Percentiles rank a stretch among this genome's conserved stretches.
Conservation (phyloP, 2,888 invertebrate genomes). For the Scaptodrosophila latifasciaeformis region DNA sequence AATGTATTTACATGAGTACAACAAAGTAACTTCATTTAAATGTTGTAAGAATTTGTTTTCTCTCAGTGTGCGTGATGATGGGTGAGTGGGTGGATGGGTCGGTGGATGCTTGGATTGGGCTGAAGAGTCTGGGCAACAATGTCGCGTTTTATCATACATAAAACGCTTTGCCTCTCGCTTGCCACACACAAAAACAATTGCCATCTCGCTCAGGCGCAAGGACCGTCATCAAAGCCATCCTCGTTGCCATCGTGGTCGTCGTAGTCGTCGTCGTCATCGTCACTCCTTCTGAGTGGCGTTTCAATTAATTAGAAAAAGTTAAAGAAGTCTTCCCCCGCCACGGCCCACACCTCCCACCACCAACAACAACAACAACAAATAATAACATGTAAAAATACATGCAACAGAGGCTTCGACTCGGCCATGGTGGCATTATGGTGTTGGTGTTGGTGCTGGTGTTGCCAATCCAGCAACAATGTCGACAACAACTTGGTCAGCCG, state of each 20-base stretch:
- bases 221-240: too few relatives aligned
- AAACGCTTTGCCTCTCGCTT: neutral
- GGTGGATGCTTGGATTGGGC: neutral
- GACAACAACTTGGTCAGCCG: conserved; percentile 46
- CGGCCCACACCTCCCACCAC: neutral
- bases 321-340: conserved; percentile 49
- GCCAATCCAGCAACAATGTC: conserved; percentile 47
- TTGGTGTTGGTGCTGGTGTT: conserved; percentile 18
- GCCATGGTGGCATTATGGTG: conserved; percentile 34
- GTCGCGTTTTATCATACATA: conserved; percentile 12
- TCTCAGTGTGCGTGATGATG: conserved; percentile 33
- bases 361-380: conserved; percentile 54
- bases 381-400: conserved; percentile 70
- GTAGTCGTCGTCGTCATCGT: conserved; percentile 43
- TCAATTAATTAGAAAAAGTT: conserved; percentile 70
- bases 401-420: conserved; percentile 40
- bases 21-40: conserved; percentile 67
- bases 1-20: conserved; percentile 47
- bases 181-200: neutral
- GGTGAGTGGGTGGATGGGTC: neutral
- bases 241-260: conserved; percentile 18
- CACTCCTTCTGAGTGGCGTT: conserved; percentile 64
- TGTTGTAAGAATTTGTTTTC: conserved; percentile 67
- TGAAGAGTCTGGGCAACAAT: conserved; percentile 4
- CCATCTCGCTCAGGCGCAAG: conserved; percentile 14